phyloP scores from a whole-genome alignment of 2,888 invertebrate genomes.

The Drepana falcataria region DNA sequence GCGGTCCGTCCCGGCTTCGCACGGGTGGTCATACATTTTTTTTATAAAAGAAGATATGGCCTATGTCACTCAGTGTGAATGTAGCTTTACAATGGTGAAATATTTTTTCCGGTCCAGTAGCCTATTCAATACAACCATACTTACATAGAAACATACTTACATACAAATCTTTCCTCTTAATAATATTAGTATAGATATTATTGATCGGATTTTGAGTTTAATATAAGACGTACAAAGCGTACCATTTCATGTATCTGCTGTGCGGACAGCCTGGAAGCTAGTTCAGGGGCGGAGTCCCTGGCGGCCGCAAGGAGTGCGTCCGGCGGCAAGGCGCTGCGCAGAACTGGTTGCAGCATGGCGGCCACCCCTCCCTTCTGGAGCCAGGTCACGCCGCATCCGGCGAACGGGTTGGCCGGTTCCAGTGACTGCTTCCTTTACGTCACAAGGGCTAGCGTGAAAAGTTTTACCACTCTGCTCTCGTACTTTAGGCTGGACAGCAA shows the following conservation, averaged over 20 bases:
- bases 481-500: slow-evolving; percentile 3
- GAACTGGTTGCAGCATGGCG: slow-evolving; percentile 74
- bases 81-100: too few species aligned
- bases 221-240: too few species aligned
- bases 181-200: too few species aligned
- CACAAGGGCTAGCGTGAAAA: slow-evolving; percentile 51
- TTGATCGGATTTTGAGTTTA: too few species aligned
- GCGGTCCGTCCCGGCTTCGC: too few species aligned
- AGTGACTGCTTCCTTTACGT: slow-evolving; percentile 81
- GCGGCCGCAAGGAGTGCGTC: slow-evolving; percentile 93
- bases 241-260: slow-evolving; percentile 91
- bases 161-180: too few species aligned
- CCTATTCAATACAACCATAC: too few species aligned
- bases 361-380: slow-evolving; percentile 62
- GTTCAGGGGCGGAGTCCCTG: slow-evolving; percentile 90
- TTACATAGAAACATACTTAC: too few species aligned
- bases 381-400: slow-evolving; percentile 70
- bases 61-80: too few species aligned
- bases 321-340: slow-evolving; percentile 79
- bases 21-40: too few species aligned
- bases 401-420: slow-evolving; percentile 79
- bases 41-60: too few species aligned
- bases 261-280: slow-evolving; percentile 85
- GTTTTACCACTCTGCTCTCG: slow-evolving; percentile 24
- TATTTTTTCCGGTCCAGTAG: too few species aligned